A percentile compares a stretch with the other conserved stretches of the same genome.
Evolutionary conservation across 2,888 invertebrate species (phyloP).

Genomic region (Eupithecia subfuscata): DNA sequence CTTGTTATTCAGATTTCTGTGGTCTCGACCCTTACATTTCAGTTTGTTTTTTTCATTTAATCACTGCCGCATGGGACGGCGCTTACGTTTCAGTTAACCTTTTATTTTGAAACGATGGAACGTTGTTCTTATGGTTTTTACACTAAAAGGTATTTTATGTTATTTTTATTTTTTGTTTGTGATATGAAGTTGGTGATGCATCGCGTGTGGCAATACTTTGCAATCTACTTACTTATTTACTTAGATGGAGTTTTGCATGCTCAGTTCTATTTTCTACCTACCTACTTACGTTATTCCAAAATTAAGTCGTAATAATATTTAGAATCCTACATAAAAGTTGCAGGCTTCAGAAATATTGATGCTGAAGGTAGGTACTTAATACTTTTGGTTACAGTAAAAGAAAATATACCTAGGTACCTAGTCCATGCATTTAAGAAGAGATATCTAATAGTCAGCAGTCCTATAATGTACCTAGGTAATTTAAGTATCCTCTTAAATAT

Average conservation of each 20-base stretch:
- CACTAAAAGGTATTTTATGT: slow-evolving; percentile 91
- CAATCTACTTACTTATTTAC: neutral
- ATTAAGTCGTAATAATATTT: neutral
- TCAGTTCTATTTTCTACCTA: neutral
- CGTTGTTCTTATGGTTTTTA: slow-evolving; percentile 91
- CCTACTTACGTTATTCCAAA: neutral
- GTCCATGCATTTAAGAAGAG: neutral
- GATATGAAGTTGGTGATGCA: slow-evolving; percentile 73
- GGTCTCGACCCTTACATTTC: slow-evolving; percentile 81
- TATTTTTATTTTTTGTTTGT: slow-evolving; percentile 81
- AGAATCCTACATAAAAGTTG: neutral
- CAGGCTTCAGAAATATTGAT: neutral
- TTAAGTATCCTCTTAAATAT: neutral
- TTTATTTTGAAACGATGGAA: slow-evolving; percentile 89
- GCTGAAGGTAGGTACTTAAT: neutral
- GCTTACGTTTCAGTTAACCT: slow-evolving; percentile 82
- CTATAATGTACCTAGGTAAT: too few species aligned
- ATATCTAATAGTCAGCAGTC: neutral
- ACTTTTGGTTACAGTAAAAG: neutral
- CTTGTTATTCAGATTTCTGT: too few species aligned
- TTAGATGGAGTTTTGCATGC: neutral
- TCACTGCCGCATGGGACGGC: slow-evolving; percentile 81
- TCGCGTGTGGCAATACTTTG: slow-evolving; percentile 67
- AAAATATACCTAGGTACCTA: neutral
- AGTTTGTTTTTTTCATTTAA: slow-evolving; percentile 79